phyloP scores from a whole-genome alignment of 1,140 invertebrate genomes.

The Nasonia giraulti region DNA sequence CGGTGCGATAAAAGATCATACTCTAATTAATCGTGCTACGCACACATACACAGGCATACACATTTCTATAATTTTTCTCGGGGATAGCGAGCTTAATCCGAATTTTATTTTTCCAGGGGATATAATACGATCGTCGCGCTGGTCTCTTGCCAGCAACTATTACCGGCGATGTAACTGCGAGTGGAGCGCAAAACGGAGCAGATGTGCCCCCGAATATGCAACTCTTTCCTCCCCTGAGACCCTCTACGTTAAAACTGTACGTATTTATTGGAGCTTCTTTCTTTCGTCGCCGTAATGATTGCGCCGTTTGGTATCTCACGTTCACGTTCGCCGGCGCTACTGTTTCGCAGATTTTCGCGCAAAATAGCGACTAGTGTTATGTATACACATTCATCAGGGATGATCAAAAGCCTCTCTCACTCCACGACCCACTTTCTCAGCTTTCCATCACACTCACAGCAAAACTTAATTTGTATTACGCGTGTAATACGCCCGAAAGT shows the following conservation, averaged over 20 bases:
- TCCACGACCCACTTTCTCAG: background rate
- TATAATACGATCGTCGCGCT: conserved; percentile 55
- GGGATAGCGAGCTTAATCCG: conserved; percentile 21
- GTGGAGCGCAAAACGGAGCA: conserved; percentile 53
- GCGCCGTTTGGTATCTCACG: conserved; percentile 17
- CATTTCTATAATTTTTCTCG: background rate
- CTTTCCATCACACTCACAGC: background rate
- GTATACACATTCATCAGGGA: background rate
- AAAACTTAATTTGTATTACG: background rate
- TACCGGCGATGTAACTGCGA: conserved; percentile 58
- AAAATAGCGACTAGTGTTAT: background rate
- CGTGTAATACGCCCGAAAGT: background rate
- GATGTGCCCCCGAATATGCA: conserved; percentile 52
- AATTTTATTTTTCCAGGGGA: conserved; percentile 39
- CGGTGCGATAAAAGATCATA: background rate
- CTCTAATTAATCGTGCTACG: background rate
- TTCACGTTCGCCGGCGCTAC: background rate
- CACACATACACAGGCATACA: background rate
- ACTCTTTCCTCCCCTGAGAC: background rate
- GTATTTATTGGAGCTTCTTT: conserved; percentile 8
- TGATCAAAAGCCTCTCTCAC: background rate
- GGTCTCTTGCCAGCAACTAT: conserved; percentile 59
- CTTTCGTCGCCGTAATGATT: conserved; percentile 45
- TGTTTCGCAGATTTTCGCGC: background rate
- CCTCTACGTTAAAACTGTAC: conserved; percentile 2